These are phyloP conservation scores for Girardinus metallicus DNA, from an alignment of 2,797 vertebrate species.

Conservation along the genomic window DNA sequence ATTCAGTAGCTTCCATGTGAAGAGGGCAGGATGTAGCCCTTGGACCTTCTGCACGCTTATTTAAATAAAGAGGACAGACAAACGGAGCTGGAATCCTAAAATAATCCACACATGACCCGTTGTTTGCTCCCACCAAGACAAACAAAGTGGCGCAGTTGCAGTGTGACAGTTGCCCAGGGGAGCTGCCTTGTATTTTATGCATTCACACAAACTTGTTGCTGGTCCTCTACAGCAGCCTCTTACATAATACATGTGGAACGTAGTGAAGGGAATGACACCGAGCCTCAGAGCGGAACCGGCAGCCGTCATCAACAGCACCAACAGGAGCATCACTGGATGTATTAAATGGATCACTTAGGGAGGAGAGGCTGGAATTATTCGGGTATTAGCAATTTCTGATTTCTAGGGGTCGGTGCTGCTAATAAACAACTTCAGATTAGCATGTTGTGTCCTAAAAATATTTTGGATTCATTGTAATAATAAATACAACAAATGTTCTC, in stretches of 20 bases:
- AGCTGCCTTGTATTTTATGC: conserved; percentile 56
- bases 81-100: conserved; percentile 28
- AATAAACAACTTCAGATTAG: not conserved
- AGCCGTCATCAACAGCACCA: conserved; percentile 23
- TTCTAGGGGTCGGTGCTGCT: not conserved
- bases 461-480: not conserved
- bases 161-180: conserved; percentile 46
- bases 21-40: conserved; percentile 5
- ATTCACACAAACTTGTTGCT: conserved; percentile 55
- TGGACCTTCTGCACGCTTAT: conserved; percentile 7
- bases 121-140: conserved; percentile 48
- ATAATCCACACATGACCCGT: conserved; percentile 28
- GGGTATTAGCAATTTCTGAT: not conserved
- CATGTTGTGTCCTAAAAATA: not conserved
- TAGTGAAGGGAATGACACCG: conserved; percentile 44
- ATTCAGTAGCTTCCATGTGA: not conserved
- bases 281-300: conserved; percentile 17
- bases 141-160: conserved; percentile 17
- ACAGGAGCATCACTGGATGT: not conserved
- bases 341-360: conserved; percentile 12
- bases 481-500: not conserved
- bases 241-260: conserved; percentile 43
- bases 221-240: conserved; percentile 26
- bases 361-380: conserved; percentile 7
- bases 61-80: conserved; percentile 23